Percentiles rank a stretch among this genome's conserved stretches.
phyloP scores from a whole-genome alignment of 2,797 vertebrate genomes.

The Gallinago stenura region DNA sequence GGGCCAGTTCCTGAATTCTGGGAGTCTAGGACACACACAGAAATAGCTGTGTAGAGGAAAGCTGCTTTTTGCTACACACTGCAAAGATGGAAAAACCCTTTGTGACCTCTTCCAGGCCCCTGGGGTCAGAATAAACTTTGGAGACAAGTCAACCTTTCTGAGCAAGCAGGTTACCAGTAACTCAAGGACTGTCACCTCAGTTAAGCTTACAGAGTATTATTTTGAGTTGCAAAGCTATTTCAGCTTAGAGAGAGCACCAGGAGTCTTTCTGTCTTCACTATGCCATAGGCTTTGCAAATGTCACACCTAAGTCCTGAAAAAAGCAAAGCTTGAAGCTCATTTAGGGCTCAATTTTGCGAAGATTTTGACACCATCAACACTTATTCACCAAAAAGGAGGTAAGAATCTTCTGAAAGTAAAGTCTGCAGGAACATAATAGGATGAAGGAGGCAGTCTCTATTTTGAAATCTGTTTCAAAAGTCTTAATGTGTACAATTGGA shows the following conservation, averaged over 20 bases:
- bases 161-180: neutral
- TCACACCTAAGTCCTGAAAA: neutral
- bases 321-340: neutral
- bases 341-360: conserved; percentile 1
- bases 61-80: neutral
- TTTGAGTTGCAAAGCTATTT: conserved; percentile 1
- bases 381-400: neutral
- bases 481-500: neutral
- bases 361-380: conserved; percentile 4
- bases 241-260: neutral
- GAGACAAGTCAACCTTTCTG: neutral
- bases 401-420: neutral
- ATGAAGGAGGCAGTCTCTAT: neutral
- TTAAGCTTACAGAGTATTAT: neutral
- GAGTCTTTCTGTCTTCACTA: neutral
- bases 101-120: neutral
- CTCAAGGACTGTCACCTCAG: neutral
- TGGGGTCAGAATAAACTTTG: neutral
- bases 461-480: conserved; percentile 6
- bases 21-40: neutral
- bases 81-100: neutral
- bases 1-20: neutral
- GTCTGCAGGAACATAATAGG: neutral
- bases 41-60: neutral
- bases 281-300: neutral